Evolutionary conservation across 2,797 vertebrate genomes (phyloP).

Genomic region (Lateolabrax maculatus): DNA sequence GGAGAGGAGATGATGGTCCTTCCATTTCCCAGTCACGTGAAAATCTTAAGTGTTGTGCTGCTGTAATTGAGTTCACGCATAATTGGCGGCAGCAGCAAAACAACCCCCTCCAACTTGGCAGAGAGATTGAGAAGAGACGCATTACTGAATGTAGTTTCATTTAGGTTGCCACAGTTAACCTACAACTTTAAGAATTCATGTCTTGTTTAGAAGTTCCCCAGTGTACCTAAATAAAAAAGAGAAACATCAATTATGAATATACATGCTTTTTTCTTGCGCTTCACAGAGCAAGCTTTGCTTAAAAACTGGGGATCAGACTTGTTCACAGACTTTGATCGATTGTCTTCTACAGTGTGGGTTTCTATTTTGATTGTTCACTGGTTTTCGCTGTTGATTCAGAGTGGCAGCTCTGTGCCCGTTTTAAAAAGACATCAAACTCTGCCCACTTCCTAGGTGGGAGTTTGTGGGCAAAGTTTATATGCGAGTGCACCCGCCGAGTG

Average conservation of each 20-base stretch:
- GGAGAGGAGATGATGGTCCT: conserved; percentile 31
- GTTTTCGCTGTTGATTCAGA: conserved; percentile 44
- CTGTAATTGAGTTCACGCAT: conserved; percentile 59
- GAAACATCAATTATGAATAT: conserved; percentile 35
- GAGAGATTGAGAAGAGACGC: conserved; percentile 27
- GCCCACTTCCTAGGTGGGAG: conserved; percentile 30
- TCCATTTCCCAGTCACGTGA: conserved; percentile 31
- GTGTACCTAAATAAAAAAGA: conserved; percentile 20
- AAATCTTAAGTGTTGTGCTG: conserved; percentile 43
- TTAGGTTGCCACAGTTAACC: conserved; percentile 32
- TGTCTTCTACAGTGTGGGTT: conserved; percentile 16
- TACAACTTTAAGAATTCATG: conserved; percentile 26
- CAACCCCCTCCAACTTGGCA: conserved; percentile 53
- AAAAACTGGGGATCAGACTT: conserved; percentile 27
- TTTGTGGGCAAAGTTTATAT: conserved; percentile 40
- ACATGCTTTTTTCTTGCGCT: neutral
- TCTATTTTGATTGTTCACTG: conserved; percentile 38
- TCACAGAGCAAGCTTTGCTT: conserved; percentile 1
- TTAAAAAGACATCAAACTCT: conserved; percentile 38
- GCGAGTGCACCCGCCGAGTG: conserved; percentile 3
- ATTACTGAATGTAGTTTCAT: conserved; percentile 28
- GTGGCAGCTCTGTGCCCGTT: conserved; percentile 40
- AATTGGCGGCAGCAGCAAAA: conserved; percentile 63
- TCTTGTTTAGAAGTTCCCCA: conserved; percentile 38
- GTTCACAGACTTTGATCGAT: conserved; percentile 45